These are phyloP conservation scores for Myopa tessellatipennis DNA, from an alignment of 2,888 invertebrate species.

Conservation along the genomic window DNA sequence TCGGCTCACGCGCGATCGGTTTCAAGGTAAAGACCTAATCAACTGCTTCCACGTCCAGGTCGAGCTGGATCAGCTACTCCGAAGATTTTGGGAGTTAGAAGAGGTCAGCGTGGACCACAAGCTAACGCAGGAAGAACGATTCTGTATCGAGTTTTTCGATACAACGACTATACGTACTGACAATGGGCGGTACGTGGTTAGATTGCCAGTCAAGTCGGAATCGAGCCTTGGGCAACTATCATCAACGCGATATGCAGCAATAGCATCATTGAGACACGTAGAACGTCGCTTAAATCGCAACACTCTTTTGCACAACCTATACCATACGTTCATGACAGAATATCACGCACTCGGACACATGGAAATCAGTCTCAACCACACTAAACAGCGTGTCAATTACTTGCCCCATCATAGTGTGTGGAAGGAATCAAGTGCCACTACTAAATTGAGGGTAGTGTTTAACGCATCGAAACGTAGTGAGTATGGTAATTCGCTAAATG, in stretches of 20 bases:
- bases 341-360: background rate
- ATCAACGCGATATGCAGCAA: background rate
- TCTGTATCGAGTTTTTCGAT: slow-evolving; percentile 19
- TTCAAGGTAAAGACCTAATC: background rate
- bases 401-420: slow-evolving; percentile 11
- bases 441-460: slow-evolving; percentile 8
- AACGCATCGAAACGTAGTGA: slow-evolving; percentile 3
- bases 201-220: slow-evolving; percentile 14
- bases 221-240: background rate
- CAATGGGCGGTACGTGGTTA: slow-evolving; percentile 11
- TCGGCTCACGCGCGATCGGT: background rate
- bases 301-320: background rate
- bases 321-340: slow-evolving; percentile 2
- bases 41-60: slow-evolving; percentile 18
- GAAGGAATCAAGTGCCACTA: background rate
- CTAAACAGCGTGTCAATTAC: background rate
- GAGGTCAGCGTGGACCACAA: slow-evolving; percentile 8
- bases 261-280: background rate
- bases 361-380: background rate
- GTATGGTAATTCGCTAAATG: background rate
- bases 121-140: background rate
- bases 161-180: background rate
- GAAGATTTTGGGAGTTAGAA: slow-evolving; percentile 33
- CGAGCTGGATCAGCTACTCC: slow-evolving; percentile 16
- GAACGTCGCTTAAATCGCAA: background rate